phyloP scores from a whole-genome alignment of 2,113 vertebrate genomes.

The Aegithalos caudatus region DNA sequence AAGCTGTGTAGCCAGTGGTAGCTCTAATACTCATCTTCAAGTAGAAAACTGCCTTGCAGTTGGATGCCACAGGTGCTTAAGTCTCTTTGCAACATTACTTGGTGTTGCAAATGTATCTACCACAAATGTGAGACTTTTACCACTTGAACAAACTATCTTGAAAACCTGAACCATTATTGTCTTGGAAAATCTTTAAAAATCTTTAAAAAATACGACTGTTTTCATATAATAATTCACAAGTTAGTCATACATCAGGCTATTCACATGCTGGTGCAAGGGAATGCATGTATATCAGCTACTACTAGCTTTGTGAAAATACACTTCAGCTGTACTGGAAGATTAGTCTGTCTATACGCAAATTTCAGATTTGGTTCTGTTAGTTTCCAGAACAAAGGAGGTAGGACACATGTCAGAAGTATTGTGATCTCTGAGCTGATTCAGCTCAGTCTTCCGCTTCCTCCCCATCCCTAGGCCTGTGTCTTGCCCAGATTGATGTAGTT shows the following conservation, averaged over 20 bases:
- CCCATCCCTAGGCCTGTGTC: background rate
- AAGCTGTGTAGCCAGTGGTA: background rate
- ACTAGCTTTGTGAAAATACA: background rate
- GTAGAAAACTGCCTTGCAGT: background rate
- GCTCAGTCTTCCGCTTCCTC: background rate
- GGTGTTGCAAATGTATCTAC: background rate
- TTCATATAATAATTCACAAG: background rate
- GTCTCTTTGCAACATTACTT: background rate
- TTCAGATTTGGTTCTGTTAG: background rate
- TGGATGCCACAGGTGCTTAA: background rate
- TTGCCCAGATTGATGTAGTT: background rate
- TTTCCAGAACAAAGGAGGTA: background rate
- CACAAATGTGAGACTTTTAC: background rate
- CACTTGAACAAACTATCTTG: background rate
- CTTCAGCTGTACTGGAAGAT: background rate
- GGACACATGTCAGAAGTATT: rapidly evolving
- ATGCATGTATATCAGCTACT: background rate
- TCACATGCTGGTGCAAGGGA: background rate
- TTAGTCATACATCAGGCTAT: background rate
- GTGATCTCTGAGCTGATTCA: background rate
- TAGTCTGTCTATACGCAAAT: background rate
- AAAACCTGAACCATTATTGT: background rate
- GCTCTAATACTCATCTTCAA: background rate
- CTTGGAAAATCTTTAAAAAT: background rate
- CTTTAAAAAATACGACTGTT: background rate